These are phyloP conservation scores for Drosophila birchii DNA, from an alignment of 2,888 invertebrate genomes.

Conservation along the genomic window DNA sequence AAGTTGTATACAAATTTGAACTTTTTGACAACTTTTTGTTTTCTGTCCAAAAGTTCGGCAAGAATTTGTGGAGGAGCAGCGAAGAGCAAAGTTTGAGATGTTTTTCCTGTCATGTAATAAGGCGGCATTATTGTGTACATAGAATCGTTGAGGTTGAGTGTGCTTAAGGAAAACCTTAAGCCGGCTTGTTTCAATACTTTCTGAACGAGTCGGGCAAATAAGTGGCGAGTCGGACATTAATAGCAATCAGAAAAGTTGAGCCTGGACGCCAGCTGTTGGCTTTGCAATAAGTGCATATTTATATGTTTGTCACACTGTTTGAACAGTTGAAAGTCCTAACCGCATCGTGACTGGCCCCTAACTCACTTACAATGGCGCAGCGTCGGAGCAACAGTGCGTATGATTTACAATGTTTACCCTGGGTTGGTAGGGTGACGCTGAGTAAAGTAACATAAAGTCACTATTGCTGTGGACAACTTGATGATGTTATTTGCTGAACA, in stretches of 20 bases:
- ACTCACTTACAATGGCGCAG: slow-evolving; percentile 55
- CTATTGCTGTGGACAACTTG: slow-evolving; percentile 44
- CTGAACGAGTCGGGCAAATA: not conserved
- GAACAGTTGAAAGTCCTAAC: slow-evolving; percentile 5
- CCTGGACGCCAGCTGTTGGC: slow-evolving; percentile 18
- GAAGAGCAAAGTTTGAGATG: slow-evolving; percentile 36
- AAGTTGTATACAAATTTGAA: slow-evolving; percentile 57
- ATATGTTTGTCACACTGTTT: slow-evolving; percentile 26
- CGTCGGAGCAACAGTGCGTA: slow-evolving; percentile 58
- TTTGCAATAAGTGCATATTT: slow-evolving; percentile 18
- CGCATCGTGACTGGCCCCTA: slow-evolving; percentile 40
- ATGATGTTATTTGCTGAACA: slow-evolving; percentile 38
- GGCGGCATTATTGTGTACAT: slow-evolving; percentile 28
- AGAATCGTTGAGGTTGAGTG: slow-evolving; percentile 16
- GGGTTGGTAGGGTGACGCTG: slow-evolving; percentile 3
- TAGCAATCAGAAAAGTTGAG: slow-evolving; percentile 1
- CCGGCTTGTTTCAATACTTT: slow-evolving; percentile 8
- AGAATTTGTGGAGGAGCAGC: slow-evolving; percentile 12
- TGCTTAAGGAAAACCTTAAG: not conserved
- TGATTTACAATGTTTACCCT: slow-evolving; percentile 67
- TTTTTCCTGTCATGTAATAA: slow-evolving; percentile 40
- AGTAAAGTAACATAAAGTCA: slow-evolving; percentile 18
- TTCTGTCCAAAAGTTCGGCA: slow-evolving; percentile 22
- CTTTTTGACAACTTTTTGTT: slow-evolving; percentile 60
- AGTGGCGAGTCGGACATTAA: slow-evolving; percentile 10